Evolutionary conservation across 2,888 invertebrate species (phyloP), one percentile per base, ranked within the genome.

Genomic region (Cosmorhoe ocellata): DNA sequence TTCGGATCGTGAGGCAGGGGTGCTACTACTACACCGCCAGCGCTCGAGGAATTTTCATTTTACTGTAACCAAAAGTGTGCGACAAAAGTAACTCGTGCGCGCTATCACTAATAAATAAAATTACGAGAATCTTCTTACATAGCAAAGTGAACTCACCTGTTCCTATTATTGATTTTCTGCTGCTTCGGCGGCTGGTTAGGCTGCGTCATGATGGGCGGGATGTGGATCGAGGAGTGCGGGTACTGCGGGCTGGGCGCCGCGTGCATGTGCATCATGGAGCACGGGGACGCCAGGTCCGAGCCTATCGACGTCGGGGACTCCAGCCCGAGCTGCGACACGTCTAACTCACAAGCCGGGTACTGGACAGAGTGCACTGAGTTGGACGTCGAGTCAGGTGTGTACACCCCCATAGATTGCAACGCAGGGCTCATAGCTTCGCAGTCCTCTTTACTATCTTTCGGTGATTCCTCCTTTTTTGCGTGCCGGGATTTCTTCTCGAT

Each of bases 221-320:
- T 90, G 69, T 90, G 90, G 55, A 90, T 81, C 2, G 89, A 79
- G 13, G 90, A 83, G 67, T 90, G 90, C 58, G 92, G 91, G 67
- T 93, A 94, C 72, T 94, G 93, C 52, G 94, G 90, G 30, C 60
- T 51, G 22, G 86, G 84, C 9, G 81, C 81, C 0, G 88, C 80
- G 64, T 90, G 90, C 90, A 90, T 87, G 59, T 89, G 89, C 82
- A 90, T 79, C 91, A 95, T 93, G n/a, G 95, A 94, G 70, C 95
- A 96, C 51, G 96, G 96, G 0, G 94, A 94, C 6, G 95, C 94
- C 82, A 97, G 92, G 76, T 97, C 97, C 37, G 95, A 96, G 0
- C 96, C 94, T 61, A 97, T 96, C 31, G 96, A 96, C 0, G 96
- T 94, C 0, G 98, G 97, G 0, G 97, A 97, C 76, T 97, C 97